These are phyloP conservation scores for Eucera pruinosa DNA, from an alignment of 2,888 invertebrate species.

Conservation along the genomic window DNA sequence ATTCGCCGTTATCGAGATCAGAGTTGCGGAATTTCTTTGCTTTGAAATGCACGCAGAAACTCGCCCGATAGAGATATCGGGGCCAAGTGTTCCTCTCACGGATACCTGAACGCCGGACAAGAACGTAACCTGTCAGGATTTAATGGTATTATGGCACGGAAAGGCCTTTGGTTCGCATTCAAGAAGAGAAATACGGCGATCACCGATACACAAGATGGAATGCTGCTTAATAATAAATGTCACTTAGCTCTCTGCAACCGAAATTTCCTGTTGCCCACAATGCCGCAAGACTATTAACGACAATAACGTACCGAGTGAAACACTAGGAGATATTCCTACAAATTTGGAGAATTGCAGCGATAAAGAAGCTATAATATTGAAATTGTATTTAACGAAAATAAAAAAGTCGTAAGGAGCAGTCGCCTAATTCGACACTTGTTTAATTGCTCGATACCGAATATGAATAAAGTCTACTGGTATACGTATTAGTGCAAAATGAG, in stretches of 20 bases:
- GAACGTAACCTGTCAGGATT: conserved; percentile 37
- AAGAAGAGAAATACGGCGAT: conserved; percentile 19
- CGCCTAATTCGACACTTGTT: too few relatives aligned
- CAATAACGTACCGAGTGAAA: too few relatives aligned
- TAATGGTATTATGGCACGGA: conserved; percentile 26
- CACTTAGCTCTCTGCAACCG: conserved; percentile 16
- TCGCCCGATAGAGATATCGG: conserved; percentile 40
- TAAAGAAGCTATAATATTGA: too few relatives aligned
- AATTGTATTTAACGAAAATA: too few relatives aligned
- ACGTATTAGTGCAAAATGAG: too few relatives aligned
- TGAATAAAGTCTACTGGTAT: too few relatives aligned
- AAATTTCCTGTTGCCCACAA: conserved; percentile 7
- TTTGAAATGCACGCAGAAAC: conserved; percentile 16
- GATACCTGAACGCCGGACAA: conserved; percentile 30
- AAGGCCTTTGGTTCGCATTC: conserved; percentile 22
- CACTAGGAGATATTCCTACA: too few relatives aligned
- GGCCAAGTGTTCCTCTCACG: conserved; percentile 35
- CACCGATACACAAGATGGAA: conserved; percentile 8
- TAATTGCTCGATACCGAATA: too few relatives aligned
- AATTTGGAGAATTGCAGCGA: too few relatives aligned
- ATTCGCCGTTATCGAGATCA: conserved; percentile 29
- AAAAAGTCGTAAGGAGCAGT: too few relatives aligned
- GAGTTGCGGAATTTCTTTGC: conserved; percentile 36
- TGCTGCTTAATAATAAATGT: conserved; percentile 35
- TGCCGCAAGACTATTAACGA: background rate